A percentile compares a stretch with the other conserved stretches of the same genome.
Evolutionary conservation across 2,113 vertebrate genomes (phyloP).

Genomic region (Steatornis caripensis): DNA sequence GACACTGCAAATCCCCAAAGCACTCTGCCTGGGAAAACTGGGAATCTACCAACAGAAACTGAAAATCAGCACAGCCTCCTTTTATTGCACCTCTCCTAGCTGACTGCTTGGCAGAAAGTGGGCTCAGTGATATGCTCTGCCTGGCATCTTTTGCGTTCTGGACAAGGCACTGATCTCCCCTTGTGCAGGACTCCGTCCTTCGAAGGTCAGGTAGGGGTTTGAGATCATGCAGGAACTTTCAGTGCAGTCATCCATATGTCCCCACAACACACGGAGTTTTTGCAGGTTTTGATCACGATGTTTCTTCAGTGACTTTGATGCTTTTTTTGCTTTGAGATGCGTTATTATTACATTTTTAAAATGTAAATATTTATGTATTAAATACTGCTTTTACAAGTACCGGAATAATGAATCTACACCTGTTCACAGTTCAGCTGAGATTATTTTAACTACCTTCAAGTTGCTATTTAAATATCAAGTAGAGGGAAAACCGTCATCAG

Average conservation of each 20-base stretch:
- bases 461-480: neutral
- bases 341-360: neutral
- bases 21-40: neutral
- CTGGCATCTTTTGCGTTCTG: neutral
- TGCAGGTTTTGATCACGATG: neutral
- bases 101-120: neutral
- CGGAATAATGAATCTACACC: neutral
- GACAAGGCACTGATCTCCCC: neutral
- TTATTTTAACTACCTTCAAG: neutral
- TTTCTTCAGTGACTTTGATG: neutral
- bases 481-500: neutral
- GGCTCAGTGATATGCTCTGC: neutral
- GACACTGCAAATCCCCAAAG: neutral
- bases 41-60: neutral
- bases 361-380: neutral
- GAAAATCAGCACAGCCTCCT: neutral
- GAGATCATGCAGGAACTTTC: neutral
- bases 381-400: neutral
- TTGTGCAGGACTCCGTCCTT: neutral
- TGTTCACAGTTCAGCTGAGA: neutral
- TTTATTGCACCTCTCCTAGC: neutral
- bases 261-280: neutral
- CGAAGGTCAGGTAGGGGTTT: neutral
- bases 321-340: slow-evolving; percentile 15
- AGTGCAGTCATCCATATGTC: neutral